phyloP scores from a whole-genome alignment of 2,113 vertebrate genomes.

The Muscicapa adusta region DNA sequence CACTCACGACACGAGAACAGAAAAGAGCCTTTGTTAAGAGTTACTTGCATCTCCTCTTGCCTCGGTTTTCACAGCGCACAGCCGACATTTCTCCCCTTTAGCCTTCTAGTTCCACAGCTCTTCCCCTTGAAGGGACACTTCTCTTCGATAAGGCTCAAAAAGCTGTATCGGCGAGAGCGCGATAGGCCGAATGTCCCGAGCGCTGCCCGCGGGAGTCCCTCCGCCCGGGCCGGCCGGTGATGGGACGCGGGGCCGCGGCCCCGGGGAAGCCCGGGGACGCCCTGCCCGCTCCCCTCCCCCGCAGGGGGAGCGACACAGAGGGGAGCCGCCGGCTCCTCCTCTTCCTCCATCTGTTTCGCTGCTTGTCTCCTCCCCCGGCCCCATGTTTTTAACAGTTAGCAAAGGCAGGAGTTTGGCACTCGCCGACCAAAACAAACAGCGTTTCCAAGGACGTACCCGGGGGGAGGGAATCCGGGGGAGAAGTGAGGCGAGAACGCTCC shows the following conservation, averaged over 20 bases:
- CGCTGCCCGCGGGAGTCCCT: rapidly evolving
- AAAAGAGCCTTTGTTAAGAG: neutral
- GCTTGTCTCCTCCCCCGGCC: neutral
- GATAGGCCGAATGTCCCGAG: rapidly evolving
- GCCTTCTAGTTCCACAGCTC: neutral
- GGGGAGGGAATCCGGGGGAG: neutral
- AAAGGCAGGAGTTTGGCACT: conserved; percentile 22
- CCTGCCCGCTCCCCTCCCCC: neutral
- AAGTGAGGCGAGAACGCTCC: no score
- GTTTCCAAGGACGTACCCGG: conserved; percentile 30
- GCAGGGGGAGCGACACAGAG: neutral
- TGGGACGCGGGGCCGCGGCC: rapidly evolving
- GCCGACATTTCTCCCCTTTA: neutral
- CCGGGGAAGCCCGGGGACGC: no score
- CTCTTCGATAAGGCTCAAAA: neutral
- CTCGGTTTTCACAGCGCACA: neutral
- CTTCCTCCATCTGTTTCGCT: neutral
- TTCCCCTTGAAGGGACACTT: rapidly evolving
- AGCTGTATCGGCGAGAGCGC: rapidly evolving
- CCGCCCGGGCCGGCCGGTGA: neutral
- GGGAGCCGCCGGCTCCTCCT: conserved; percentile 12
- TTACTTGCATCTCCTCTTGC: neutral
- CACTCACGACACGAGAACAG: neutral
- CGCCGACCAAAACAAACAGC: conserved; percentile 49
- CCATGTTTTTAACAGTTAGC: conserved; percentile 29